These are phyloP conservation scores for Zoroaster sp. DNA, from an alignment of 53 echinoderm and acorn worm species.

Conservation along the genomic window DNA sequence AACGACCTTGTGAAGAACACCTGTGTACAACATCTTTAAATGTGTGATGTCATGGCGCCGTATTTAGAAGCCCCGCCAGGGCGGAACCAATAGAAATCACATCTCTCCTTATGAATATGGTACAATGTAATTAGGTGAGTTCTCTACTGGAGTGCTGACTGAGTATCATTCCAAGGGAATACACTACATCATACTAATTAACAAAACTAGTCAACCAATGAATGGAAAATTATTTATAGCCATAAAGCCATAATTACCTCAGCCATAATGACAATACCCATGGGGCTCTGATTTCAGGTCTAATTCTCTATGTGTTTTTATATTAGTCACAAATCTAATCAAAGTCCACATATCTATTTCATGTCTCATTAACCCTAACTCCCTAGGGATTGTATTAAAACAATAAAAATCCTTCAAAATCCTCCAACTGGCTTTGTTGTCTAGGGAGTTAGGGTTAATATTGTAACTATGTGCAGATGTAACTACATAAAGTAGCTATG, in stretches of 20 bases:
- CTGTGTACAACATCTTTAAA: neutral
- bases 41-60: conserved; percentile 4
- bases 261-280: neutral
- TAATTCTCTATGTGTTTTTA: neutral
- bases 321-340: too few species aligned
- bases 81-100: neutral
- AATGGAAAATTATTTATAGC: neutral
- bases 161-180: neutral
- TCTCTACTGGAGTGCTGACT: neutral
- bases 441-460: too few species aligned
- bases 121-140: neutral
- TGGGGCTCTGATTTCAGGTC: neutral
- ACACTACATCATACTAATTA: neutral
- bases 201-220: neutral
- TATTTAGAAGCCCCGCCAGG: neutral
- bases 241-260: neutral
- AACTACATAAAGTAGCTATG: too few species aligned
- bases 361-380: too few species aligned
- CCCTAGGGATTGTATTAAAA: too few species aligned
- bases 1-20: conserved; percentile 19
- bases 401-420: too few species aligned
- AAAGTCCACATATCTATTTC: too few species aligned
- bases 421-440: too few species aligned
- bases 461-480: too few species aligned
- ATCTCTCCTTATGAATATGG: neutral